Base-by-base conservation (phyloP, 2,113 vertebrate genomes). In the Paramormyrops kingsleyae region DNA sequence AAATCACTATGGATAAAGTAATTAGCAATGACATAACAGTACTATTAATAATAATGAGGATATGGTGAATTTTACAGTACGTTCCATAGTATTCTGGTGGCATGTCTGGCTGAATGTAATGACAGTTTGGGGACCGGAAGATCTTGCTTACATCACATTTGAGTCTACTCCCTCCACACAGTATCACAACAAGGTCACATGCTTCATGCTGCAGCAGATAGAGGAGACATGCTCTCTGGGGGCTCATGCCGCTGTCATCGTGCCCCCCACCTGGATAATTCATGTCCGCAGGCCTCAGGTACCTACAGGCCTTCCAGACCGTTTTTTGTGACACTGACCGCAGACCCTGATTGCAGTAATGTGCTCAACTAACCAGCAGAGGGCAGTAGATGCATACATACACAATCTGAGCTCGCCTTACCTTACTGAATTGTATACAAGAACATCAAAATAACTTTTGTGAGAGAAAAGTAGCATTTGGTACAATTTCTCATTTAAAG, bases 151-250 rank as follows among this genome's bases (percentile, higher is more conserved):
- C 27, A 31, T 87, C 19, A 66, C 77, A 91, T 0, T 89, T 24
- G 1, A 31, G n/a, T 53, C 53, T 80, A 59, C n/a, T 83, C 47
- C 84, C 27, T 87, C 85, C 12, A 53, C 6, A 3, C 90, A 99
- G 98, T 99, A 99, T 94, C 98, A 99, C 95, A 99, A 97, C 95
- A 99, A 99, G 95, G 98, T 99, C 90, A 97, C 97, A 0, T 99
- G 98, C 95, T 99, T 99, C 96, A 97, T 99, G 98, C 96, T 99
- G 93, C 98, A 98, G 95, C 98, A 98, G 94, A 99, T 99, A 0
- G 98, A 98, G 93, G 98, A 99, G 94, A 96, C 97, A 0, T 99
- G 98, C 93, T 97, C 97, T 0, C 95, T 99, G 56, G 98, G 98
- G 0, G 98, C 97, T 91, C 98, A 99, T 0, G 98, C 98, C 0